These are phyloP conservation scores for Oncorhynchus gorbuscha DNA, from an alignment of 2,113 vertebrate species.

Conservation along the genomic window DNA sequence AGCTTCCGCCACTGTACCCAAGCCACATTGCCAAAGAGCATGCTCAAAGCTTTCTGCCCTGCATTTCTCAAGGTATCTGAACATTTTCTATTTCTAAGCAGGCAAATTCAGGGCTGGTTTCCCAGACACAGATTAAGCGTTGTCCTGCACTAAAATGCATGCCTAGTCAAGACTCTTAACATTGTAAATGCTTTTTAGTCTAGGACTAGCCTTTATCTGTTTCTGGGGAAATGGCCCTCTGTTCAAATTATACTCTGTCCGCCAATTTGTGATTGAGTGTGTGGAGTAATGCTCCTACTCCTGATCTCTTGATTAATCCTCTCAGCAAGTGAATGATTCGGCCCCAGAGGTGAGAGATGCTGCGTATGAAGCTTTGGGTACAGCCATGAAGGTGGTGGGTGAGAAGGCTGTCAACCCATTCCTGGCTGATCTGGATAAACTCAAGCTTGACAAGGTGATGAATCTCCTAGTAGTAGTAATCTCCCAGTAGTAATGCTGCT, in stretches of 20 bases:
- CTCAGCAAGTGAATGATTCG: slow-evolving; percentile 95
- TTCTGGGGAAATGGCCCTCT: not conserved
- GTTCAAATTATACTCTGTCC: not conserved
- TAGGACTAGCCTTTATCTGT: too few relatives aligned
- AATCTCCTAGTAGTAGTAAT: too few relatives aligned
- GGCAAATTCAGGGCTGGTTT: not conserved
- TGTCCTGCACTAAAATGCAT: not conserved
- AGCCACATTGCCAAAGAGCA: slow-evolving; percentile 86
- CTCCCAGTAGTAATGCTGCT: too few relatives aligned
- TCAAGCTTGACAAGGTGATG: slow-evolving; percentile 96
- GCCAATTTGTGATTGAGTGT: not conserved
- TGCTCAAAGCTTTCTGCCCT: slow-evolving; percentile 92
- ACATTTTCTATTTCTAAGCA: not conserved
- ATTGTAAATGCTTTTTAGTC: too few relatives aligned
- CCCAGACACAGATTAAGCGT: not conserved
- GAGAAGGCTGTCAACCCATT: slow-evolving; percentile 96
- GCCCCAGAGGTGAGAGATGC: slow-evolving; percentile 95
- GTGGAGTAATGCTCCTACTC: not conserved
- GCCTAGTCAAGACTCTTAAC: too few relatives aligned
- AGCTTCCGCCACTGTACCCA: slow-evolving; percentile 92
- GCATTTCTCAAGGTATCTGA: slow-evolving; percentile 89
- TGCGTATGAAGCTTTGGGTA: slow-evolving; percentile 94
- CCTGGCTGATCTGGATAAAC: slow-evolving; percentile 90
- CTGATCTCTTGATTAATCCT: not conserved
- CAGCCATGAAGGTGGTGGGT: slow-evolving; percentile 93